Conservation (phyloP, 2,113 vertebrate genomes). For the Rhagologus leucostigma region DNA sequence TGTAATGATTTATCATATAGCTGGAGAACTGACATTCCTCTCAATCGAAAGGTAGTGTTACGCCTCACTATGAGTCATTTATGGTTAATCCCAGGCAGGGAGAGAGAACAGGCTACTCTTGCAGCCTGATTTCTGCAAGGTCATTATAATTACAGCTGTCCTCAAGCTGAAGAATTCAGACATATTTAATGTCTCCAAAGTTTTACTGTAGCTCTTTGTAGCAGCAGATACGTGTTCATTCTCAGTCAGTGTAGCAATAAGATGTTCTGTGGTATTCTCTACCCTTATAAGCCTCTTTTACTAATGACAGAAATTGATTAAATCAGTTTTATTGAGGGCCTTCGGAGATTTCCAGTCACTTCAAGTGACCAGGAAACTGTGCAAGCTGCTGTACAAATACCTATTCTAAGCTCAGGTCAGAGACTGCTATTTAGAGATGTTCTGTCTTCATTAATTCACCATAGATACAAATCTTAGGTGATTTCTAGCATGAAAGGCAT, state of each 20-base stretch:
- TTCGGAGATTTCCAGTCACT: not conserved
- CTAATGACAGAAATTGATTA: not conserved
- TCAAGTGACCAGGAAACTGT: not conserved
- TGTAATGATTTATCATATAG: constrained; percentile 16
- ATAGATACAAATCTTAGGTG: not conserved
- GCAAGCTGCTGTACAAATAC: not conserved
- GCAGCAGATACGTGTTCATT: not conserved
- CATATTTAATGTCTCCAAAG: not conserved
- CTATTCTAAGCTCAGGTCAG: not conserved
- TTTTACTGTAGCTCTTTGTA: constrained; percentile 27
- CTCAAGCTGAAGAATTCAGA: constrained; percentile 22
- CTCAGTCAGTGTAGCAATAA: not conserved
- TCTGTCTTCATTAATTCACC: not conserved
- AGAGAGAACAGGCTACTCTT: not conserved
- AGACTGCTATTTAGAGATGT: not conserved
- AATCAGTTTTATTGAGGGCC: not conserved
- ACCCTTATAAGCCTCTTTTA: not conserved
- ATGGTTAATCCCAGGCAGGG: not conserved
- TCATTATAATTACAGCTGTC: constrained; percentile 48
- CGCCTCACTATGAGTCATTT: not conserved
- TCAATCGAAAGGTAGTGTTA: constrained; percentile 37
- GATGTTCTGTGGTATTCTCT: not conserved
- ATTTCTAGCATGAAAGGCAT: not conserved
- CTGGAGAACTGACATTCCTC: constrained; percentile 7
- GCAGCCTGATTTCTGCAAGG: constrained; percentile 11